Base-by-base conservation (phyloP, 2,797 vertebrate species). In the Pangasius djambal region DNA sequence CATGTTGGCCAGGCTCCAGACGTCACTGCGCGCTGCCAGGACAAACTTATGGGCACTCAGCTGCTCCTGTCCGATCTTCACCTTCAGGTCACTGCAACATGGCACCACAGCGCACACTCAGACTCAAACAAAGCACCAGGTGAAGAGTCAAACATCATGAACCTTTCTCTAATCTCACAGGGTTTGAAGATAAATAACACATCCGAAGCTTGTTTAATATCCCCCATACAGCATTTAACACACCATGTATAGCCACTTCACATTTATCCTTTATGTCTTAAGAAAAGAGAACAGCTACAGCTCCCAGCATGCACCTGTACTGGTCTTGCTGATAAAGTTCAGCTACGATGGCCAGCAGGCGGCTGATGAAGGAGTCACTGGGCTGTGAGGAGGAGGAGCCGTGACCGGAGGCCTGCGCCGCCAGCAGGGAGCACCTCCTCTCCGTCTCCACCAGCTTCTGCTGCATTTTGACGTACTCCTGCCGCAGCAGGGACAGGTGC, bases 401-500 rank as follows among this genome's bases (percentile, higher is more conserved):
- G 88, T 96, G 97, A 91, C 94, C 94, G 0, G 95, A 77, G 22
- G 95, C 93, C 94, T 98, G 97, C 0, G 97, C 98, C 0, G 97
- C 97, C 86, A 99, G 95, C 83, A 99, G 91, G 0, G 94, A 96
- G 75, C 98, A 99, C 86, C 95, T 97, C 93, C 97, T 96, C 91
- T 99, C 99, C 0, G 98, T 99, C 92, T 99, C 98, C 0, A 97
- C 98, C 89, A 99, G 93, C 92, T 97, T 98, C 96, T 98, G 98
- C 96, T 99, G 99, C 96, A 99, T 96, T 95, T 99, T 99, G 92
- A 99, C 99, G 22, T 99, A 99, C 94, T 99, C 99, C 96, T 99
- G 98, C 92, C 98, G 96, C 87, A 99, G 97, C 93, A 99, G 97
- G 94, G 97, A 95, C 95, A 99, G 96, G 94, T 99, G 99, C 96